Evolutionary conservation across 2,888 invertebrate genomes (phyloP).

Genomic region (Steromphala cineraria): DNA sequence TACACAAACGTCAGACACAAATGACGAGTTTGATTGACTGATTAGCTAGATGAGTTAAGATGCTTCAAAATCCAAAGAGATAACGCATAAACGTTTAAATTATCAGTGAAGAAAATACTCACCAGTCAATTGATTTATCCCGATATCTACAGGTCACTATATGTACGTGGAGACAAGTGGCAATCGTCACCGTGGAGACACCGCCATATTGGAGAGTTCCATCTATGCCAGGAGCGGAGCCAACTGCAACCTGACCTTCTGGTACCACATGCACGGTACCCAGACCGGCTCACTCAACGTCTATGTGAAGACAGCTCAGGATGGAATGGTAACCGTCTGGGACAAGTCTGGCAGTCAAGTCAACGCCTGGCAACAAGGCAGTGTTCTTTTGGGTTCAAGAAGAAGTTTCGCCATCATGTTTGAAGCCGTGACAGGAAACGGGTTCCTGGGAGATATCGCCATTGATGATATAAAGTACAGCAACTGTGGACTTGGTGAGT

Average conservation of each 20-base stretch:
- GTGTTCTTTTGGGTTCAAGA: slow-evolving; percentile 45
- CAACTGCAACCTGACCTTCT: slow-evolving; percentile 82
- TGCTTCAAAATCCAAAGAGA: too few relatives aligned
- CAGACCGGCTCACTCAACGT: slow-evolving; percentile 58
- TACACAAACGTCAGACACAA: too few relatives aligned
- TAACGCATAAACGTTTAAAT: too few relatives aligned
- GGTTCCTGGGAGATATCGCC: slow-evolving; percentile 50
- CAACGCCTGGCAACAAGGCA: slow-evolving; percentile 50
- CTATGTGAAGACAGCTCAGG: slow-evolving; percentile 42
- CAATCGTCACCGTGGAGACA: slow-evolving; percentile 43
- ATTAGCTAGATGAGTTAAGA: too few relatives aligned
- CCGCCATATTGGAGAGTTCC: slow-evolving; percentile 47
- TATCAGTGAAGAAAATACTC: too few relatives aligned
- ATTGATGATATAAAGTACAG: slow-evolving; percentile 60
- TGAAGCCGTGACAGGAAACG: slow-evolving; percentile 50
- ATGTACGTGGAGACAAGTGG: slow-evolving; percentile 58
- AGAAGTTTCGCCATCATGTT: slow-evolving; percentile 49
- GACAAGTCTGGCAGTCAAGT: slow-evolving; percentile 48
- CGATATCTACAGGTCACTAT: slow-evolving; percentile 55
- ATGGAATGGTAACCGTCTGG: slow-evolving; percentile 38
- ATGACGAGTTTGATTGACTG: too few relatives aligned
- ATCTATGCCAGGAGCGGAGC: slow-evolving; percentile 81
- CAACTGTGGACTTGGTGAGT: slow-evolving; percentile 52
- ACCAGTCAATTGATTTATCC: too few relatives aligned
- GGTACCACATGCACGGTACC: slow-evolving; percentile 71